Conservation (phyloP, 2,797 vertebrate species). For the Rallus crepitans region DNA sequence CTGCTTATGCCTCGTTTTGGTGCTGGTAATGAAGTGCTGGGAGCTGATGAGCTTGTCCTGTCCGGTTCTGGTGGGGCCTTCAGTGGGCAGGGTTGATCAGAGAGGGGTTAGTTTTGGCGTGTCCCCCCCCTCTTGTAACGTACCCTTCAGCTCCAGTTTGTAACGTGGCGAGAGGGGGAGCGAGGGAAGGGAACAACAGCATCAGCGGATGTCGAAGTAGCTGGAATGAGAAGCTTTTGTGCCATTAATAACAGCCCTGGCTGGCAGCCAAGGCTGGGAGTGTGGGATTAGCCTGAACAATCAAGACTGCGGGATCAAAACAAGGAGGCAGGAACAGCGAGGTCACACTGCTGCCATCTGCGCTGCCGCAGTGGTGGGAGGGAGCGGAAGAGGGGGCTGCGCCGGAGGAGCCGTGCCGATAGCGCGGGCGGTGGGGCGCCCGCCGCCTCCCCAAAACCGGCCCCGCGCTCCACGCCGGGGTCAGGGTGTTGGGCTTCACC, state of each 20-base stretch:
- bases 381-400: conserved; percentile 74
- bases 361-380: conserved; percentile 92
- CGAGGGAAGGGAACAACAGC: conserved; percentile 62
- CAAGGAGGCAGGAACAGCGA: conserved; percentile 90
- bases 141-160: conserved; percentile 41
- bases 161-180: conserved; percentile 44
- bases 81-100: not conserved
- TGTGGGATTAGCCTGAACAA: conserved; percentile 92
- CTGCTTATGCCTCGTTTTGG: not conserved
- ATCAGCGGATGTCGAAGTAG: conserved; percentile 78
- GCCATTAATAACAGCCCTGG: conserved; percentile 90
- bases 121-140: not conserved
- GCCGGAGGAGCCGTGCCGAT: not conserved
- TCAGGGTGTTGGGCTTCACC: not conserved
- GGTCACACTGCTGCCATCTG: conserved; percentile 96
- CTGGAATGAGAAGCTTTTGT: conserved; percentile 91
- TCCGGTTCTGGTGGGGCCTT: not conserved
- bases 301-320: conserved; percentile 91
- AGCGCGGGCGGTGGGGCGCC: not conserved
- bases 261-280: conserved; percentile 86
- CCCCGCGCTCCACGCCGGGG: not conserved
- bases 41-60: not conserved
- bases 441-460: not conserved
- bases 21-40: not conserved
- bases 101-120: not conserved